Base-by-base conservation (phyloP, 2,888 invertebrate species). In the Argyresthia albistria region DNA sequence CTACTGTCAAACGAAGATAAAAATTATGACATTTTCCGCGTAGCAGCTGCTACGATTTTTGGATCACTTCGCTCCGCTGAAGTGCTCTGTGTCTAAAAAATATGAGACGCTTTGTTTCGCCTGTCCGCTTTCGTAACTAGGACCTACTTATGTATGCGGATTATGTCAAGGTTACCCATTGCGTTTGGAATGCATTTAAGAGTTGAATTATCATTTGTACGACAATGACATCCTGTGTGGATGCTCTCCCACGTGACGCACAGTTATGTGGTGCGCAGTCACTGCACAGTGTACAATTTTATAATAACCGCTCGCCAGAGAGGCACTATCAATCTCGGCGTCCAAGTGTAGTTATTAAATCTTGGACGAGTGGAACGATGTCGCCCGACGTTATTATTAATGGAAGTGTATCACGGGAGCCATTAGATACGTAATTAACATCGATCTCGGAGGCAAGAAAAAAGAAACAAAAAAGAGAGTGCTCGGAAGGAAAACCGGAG, bases 351-450 rank as follows among this genome's bases (percentile, higher is more conserved):
- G 76, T 84, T 86, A 84, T 84, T 82, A 82, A 82, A 83, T 84
- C 79, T 81, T 68, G 70, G 68, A 68, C 61, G 74, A 76, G 73
- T 69, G 72, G 72, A 73, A 75, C 73, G 76, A 70, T 80, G 78
- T 82, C 77, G 71, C 75, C 76, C 70, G 69, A 67, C 69, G 60
- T 51, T 74, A 70, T 81, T 86, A 84, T 84, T 84, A 86, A 86
- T 86, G 84, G 81, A 84, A 86, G 83, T 84, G 86, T 84, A 86
- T 83, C 86, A 84, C 84, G 76, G 86, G 78, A 86, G 86, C 84
- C 82, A 83, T 84, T 84, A 86, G 80, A 82, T 76, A 76, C 73
- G 70, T 83, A 86, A 86, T 86, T 84, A 84, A 83, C 80, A 79
- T 83, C 79, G 78, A 82, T 78, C 76, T 70, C 60, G 64, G 63